These are phyloP conservation scores for Megaleporinus macrocephalus DNA, from an alignment of 2,113 vertebrate genomes.

Conservation along the genomic window DNA sequence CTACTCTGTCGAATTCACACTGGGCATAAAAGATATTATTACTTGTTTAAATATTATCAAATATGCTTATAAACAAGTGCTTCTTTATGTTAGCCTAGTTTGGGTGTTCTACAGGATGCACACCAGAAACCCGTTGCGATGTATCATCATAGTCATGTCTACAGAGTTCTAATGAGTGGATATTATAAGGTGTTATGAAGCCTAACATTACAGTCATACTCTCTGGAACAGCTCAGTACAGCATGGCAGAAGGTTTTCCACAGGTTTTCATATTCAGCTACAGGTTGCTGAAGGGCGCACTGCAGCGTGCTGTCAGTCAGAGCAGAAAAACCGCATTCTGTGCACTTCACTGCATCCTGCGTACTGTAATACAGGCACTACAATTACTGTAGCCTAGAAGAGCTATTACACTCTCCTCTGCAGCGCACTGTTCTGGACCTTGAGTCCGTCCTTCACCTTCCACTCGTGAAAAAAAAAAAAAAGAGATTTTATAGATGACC, in stretches of 20 bases:
- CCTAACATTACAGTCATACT: too few species aligned
- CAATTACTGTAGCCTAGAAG: background rate
- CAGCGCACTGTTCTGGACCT: constrained; percentile 10
- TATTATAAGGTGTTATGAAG: too few species aligned
- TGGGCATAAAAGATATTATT: too few species aligned
- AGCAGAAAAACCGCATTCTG: background rate
- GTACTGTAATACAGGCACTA: background rate
- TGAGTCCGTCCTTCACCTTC: constrained; percentile 45
- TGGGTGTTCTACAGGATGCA: too few species aligned
- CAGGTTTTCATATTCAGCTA: background rate
- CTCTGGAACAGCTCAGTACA: background rate
- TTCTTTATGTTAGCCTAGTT: too few species aligned
- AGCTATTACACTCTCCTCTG: constrained; percentile 1
- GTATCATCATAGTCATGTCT: too few species aligned
- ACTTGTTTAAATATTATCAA: too few species aligned
- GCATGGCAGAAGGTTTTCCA: background rate
- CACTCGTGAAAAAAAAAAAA: constrained; percentile 20
- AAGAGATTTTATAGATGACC: constrained; percentile 45
- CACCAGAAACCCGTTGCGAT: too few species aligned
- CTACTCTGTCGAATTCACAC: too few species aligned
- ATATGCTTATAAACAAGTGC: too few species aligned
- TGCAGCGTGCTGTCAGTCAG: background rate
- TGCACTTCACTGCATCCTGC: background rate
- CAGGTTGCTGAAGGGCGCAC: background rate
- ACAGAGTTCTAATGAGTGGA: too few species aligned